phyloP scores from a whole-genome alignment of 2,888 invertebrate species.

The Hydroisotoma schaefferi region DNA sequence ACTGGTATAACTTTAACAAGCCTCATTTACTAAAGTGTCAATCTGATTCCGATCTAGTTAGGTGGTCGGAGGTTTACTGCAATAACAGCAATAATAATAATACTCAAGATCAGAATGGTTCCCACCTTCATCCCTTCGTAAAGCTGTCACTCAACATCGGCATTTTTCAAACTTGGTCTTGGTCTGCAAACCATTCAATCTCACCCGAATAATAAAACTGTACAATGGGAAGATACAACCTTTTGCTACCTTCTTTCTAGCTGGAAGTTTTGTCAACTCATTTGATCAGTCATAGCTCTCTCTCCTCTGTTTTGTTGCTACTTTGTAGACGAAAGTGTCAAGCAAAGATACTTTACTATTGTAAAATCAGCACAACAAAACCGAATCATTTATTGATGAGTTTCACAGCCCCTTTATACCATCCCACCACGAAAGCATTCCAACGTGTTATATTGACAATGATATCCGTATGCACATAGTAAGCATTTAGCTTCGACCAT shows the following conservation, averaged over 20 bases:
- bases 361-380: too few species aligned
- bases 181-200: background rate
- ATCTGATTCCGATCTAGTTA: constrained; percentile 16
- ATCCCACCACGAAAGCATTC: too few species aligned
- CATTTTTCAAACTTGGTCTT: constrained; percentile 22
- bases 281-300: constrained; percentile 12
- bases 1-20: background rate
- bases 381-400: too few species aligned
- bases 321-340: too few species aligned
- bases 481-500: too few species aligned
- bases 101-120: constrained; percentile 14
- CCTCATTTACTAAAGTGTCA: background rate
- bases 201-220: background rate
- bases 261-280: constrained; percentile 9
- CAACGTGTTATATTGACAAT: too few species aligned
- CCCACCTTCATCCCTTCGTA: constrained; percentile 21
- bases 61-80: constrained; percentile 26
- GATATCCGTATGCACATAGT: too few species aligned
- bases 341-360: too few species aligned
- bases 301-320: too few species aligned
- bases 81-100: too few species aligned
- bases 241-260: background rate
- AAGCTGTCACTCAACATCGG: constrained; percentile 42
- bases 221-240: constrained; percentile 14
- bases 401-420: too few species aligned